Base-by-base conservation (phyloP, 2,888 invertebrate genomes). In the Ennomos erosarius region DNA sequence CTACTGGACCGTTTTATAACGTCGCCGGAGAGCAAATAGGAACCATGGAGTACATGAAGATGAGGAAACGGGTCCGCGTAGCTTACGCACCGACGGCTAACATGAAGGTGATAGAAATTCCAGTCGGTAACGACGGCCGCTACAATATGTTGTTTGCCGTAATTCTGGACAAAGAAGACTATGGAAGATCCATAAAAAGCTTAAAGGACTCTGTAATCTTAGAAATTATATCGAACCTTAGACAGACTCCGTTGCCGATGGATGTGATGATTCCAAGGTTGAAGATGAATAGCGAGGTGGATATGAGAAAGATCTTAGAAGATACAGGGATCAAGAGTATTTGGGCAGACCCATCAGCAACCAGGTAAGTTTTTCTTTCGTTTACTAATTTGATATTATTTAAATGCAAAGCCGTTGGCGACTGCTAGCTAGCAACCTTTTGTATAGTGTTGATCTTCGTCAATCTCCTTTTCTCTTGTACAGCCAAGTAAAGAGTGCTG, bases 261-360 rank as follows among this genome's bases (percentile, higher is more conserved):
- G 64, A 76, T 6, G 54, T 76, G 5, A 69, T 60, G 0, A 66
- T 76, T 47, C 76, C 76, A 1, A 64, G 68, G n/a, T 49, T 72
- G 10, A 44, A 54, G 9, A 49, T 75, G 10, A 57, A 59, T 0
- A 65, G 62, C 11, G 73, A 73, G 10, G 36, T 68, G 5, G 69
- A 76, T 39, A 43, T 72, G 12, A 67, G 64, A 13, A 42, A 16
- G 0, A 45, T 76, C 10, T 37, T 76, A 13, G 67, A 70, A 59
- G 67, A 65, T 33, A 10, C 71, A 9, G 70, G 68, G 12, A 16
- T 72, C 10, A 49, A 10, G 12, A 59, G n/a, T 39, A 53, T 64
- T 26, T 75, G 74, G 76, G 60, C 51, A n/a, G 58, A 75, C 56
- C 60, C 68, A 0, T 40, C 40, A 8, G 68, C 49, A 12, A 75